Percentiles rank a stretch among this genome's conserved stretches.
phyloP scores from a whole-genome alignment of 2,113 vertebrate species.

The Dicerorhinus sumatrensis region DNA sequence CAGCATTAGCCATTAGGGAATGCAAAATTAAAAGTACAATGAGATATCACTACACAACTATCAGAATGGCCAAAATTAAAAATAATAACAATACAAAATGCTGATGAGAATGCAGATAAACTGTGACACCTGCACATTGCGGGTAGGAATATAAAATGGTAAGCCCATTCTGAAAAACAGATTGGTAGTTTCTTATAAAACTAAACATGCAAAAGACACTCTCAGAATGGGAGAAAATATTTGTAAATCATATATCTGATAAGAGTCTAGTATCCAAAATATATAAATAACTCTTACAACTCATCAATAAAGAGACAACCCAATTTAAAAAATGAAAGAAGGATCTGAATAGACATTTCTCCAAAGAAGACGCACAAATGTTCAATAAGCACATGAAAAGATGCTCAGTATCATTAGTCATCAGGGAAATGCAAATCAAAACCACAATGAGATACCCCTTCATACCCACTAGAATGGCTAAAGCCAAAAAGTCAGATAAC shows the following conservation, averaged over 20 bases:
- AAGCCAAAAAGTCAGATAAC: neutral
- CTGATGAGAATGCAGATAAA: neutral
- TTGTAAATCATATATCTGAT: neutral
- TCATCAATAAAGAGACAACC: neutral
- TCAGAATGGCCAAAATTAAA: neutral
- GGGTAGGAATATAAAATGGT: neutral
- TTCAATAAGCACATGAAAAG: neutral
- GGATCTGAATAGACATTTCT: neutral
- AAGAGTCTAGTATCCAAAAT: neutral
- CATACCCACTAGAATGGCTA: neutral
- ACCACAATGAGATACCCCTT: neutral
- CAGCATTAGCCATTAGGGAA: neutral
- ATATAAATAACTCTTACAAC: neutral
- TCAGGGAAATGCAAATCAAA: neutral
- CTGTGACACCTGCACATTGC: neutral
- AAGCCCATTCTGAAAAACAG: neutral
- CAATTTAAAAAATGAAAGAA: neutral
- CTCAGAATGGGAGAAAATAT: neutral
- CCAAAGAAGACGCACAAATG: neutral
- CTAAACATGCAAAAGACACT: neutral
- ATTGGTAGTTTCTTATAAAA: neutral
- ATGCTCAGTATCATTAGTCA: neutral
- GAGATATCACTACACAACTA: neutral
- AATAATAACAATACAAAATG: neutral
- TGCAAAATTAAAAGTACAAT: neutral